These are phyloP conservation scores for Fabriciana adippe DNA, from an alignment of 2,888 invertebrate species.

Conservation along the genomic window DNA sequence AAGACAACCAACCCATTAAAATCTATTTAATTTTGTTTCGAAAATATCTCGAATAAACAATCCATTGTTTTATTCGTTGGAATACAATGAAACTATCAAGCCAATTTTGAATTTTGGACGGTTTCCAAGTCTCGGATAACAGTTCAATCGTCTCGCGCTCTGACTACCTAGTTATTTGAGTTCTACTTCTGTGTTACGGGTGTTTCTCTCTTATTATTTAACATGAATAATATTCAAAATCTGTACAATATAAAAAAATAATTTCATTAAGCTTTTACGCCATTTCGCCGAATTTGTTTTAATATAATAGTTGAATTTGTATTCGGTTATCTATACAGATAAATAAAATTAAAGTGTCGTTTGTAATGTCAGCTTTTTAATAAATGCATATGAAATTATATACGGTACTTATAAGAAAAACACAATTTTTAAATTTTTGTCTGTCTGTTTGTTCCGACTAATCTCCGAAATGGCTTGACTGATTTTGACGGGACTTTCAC, in stretches of 20 bases:
- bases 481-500: no score
- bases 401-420: no score
- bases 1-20: neutral
- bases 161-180: conserved; percentile 14
- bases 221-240: conserved; percentile 4
- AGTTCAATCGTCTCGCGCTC: conserved; percentile 36
- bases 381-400: no score
- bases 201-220: conserved; percentile 16
- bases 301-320: no score
- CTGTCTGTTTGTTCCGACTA: no score
- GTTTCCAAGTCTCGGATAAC: conserved; percentile 39
- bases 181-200: conserved; percentile 15
- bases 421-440: no score
- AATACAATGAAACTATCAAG: conserved; percentile 42
- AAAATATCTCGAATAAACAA: conserved; percentile 29
- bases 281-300: no score
- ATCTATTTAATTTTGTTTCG: neutral
- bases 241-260: neutral
- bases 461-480: no score
- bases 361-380: no score
- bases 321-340: no score
- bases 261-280: neutral
- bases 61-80: conserved; percentile 38
- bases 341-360: no score
- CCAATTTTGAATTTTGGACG: conserved; percentile 40